Percentiles rank a stretch among this genome's conserved stretches.
Evolutionary conservation across 1,140 invertebrate genomes (phyloP).

Genomic region (Formica exsecta): DNA sequence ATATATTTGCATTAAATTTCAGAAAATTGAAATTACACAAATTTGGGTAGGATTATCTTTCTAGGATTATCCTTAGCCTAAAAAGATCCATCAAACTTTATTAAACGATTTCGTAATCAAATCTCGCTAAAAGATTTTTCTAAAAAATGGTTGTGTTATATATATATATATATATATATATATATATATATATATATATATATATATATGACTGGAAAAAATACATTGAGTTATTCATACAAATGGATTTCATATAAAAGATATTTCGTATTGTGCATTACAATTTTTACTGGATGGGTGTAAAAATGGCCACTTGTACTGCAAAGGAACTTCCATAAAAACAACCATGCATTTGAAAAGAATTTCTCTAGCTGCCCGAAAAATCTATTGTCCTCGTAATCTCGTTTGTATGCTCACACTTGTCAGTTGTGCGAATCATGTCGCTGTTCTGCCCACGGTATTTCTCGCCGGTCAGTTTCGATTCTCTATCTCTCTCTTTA

Average conservation of each 20-base stretch:
- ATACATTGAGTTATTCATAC: background rate
- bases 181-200: no score
- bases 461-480: conserved; percentile 27
- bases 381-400: conserved; percentile 52
- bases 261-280: background rate
- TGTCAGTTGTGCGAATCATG: conserved; percentile 40
- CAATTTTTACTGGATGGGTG: background rate
- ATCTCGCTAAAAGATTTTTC: background rate
- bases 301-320: background rate
- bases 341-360: conserved; percentile 1
- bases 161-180: no score
- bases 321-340: background rate
- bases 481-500: conserved; percentile 23
- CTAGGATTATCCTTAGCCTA: conserved; percentile 9
- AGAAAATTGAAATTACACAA: conserved; percentile 29
- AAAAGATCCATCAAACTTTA: conserved; percentile 21
- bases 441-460: conserved; percentile 19
- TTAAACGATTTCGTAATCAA: background rate
- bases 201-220: background rate
- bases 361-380: conserved; percentile 11
- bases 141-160: background rate
- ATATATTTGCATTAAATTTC: conserved; percentile 19
- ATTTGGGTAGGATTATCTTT: no score
- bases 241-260: background rate
- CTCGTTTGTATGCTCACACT: conserved; percentile 28